These are phyloP conservation scores for Pterois miles DNA, from an alignment of 2,797 vertebrate species.

Conservation along the genomic window DNA sequence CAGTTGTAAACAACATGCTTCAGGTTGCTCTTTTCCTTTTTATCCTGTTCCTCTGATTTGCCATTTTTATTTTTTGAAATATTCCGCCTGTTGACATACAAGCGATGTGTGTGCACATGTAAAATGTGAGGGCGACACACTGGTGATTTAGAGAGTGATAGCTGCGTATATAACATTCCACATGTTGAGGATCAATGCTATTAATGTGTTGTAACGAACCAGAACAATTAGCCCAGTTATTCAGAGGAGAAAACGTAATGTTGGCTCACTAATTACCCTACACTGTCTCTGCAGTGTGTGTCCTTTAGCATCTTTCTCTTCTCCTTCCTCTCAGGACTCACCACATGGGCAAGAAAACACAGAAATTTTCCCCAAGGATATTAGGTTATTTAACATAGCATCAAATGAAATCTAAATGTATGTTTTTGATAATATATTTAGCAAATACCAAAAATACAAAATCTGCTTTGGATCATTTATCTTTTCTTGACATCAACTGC, in stretches of 20 bases:
- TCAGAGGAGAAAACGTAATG: conserved; percentile 57
- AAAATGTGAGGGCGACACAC: background rate
- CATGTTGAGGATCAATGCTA: conserved; percentile 61
- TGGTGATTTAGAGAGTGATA: background rate
- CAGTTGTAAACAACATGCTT: conserved; percentile 44
- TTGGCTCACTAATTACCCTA: conserved; percentile 60
- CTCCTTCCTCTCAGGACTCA: conserved; percentile 22
- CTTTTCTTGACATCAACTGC: background rate
- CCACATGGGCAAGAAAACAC: conserved; percentile 1
- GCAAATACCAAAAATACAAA: background rate
- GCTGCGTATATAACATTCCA: too few species aligned
- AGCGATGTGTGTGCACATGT: background rate
- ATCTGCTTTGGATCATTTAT: background rate
- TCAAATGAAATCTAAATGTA: conserved; percentile 32
- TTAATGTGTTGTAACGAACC: conserved; percentile 60
- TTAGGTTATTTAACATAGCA: conserved; percentile 30
- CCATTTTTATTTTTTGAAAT: background rate
- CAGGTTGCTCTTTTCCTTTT: background rate
- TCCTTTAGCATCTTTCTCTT: conserved; percentile 37
- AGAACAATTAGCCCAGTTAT: conserved; percentile 72
- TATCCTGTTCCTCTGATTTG: background rate
- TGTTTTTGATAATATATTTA: background rate
- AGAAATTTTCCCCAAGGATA: background rate
- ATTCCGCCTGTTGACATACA: background rate
- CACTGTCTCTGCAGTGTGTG: conserved; percentile 21